Base-by-base conservation (phyloP, 2,113 vertebrate genomes). In the Clinocottus analis region DNA sequence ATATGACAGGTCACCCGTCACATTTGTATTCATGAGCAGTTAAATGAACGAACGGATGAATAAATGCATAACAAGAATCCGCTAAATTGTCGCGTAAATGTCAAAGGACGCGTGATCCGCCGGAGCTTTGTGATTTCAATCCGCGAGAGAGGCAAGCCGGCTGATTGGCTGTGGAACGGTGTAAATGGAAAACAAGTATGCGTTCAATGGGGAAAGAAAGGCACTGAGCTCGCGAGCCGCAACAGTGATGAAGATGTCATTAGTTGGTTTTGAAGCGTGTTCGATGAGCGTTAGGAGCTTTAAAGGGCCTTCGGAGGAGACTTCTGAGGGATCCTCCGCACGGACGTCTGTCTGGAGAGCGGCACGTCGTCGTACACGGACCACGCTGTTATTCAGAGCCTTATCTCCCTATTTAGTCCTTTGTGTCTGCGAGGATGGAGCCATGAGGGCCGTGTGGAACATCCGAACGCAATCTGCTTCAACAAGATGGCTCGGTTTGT, bases 1-100 rank as follows among this genome's bases (percentile, higher is more conserved):
- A 87, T 84, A 87, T 82, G 90, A 90, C 84, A 86, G 93, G 90
- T 90, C 88, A 86, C 69, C 55, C 60, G 77, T 86, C 83, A 85
- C 89, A 93, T 93, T 88, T 85, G 87, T 93, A 94, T 94, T 93
- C 91, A 93, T 93, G 90, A 93, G 92, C 76, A 65, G 81, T 75
- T 86, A 89, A 92, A 92, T 83, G 82, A 91, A 91, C 89, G 83
- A 85, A 90, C 75, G 86, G 90, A 92, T 94, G 91, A 91, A 93
- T 94, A 92, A 91, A 92, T 92, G 89, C 87, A 93, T 94, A 92
- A 93, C 88, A 93, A 84, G 83, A 91, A 88, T 85, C 85, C 16
- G 33, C 84, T 85, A 74, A 88, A 91, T 90, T 92, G 89, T 86
- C 81, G 88, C 61, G 76, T 89, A 93, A 94, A 93, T 94, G 91